A percentile compares a stretch with the other conserved stretches of the same genome.
phyloP scores from a whole-genome alignment of 2,888 invertebrate genomes.

The Drosophila diplacantha region DNA sequence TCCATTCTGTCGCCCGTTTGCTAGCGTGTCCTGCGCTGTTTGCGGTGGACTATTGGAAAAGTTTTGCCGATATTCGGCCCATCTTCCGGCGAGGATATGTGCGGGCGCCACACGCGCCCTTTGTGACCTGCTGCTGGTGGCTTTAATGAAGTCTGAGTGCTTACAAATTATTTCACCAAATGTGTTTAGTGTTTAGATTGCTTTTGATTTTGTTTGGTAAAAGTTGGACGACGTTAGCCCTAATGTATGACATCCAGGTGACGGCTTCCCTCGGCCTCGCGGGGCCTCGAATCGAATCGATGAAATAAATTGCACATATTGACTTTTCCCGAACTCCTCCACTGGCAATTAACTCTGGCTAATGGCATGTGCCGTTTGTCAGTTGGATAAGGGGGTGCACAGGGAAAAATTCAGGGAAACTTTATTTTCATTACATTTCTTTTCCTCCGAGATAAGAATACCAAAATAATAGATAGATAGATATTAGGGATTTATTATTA shows the following conservation, averaged over 20 bases:
- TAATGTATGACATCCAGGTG: conserved; percentile 23
- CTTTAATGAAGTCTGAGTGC: conserved; percentile 61
- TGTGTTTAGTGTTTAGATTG: conserved; percentile 63
- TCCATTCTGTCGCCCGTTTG: conserved; percentile 24
- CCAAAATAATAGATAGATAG: neutral
- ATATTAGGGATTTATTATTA: neutral
- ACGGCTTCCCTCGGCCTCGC: neutral
- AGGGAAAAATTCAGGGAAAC: neutral
- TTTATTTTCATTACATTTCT: neutral
- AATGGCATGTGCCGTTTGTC: conserved; percentile 49
- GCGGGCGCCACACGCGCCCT: conserved; percentile 8
- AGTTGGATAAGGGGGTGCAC: conserved; percentile 2
- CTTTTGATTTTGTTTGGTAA: conserved; percentile 58
- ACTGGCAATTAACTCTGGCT: conserved; percentile 41
- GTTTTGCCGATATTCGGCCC: conserved; percentile 46
- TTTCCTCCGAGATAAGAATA: too few species aligned
- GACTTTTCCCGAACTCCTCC: conserved; percentile 15
- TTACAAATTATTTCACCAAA: conserved; percentile 66
- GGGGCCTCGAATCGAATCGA: conserved; percentile 48
- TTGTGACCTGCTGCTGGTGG: conserved; percentile 20
- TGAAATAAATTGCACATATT: conserved; percentile 53
- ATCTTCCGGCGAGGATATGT: conserved; percentile 6
- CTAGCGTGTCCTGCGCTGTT: conserved; percentile 46
- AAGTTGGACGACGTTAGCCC: conserved; percentile 26
- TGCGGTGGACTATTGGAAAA: conserved; percentile 58